Evolutionary conservation across 2,113 vertebrate species (phyloP), one percentile per base, ranked within the genome.

Genomic region (Centrocercus urophasianus): DNA sequence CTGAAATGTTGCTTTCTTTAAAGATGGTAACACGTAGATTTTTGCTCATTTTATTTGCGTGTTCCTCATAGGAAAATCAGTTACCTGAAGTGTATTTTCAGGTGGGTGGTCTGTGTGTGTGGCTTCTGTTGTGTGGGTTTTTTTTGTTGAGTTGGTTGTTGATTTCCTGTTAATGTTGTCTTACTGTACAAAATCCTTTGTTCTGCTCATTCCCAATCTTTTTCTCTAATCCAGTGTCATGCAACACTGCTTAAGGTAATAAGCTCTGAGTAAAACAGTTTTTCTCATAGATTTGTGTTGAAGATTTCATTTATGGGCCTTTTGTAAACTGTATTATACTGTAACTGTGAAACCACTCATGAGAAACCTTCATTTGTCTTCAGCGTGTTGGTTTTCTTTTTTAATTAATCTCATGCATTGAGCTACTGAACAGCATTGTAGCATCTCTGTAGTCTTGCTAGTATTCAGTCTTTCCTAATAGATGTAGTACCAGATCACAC

Each of bases 181-280:
- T 88, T 87, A 47, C 66, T 27, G 5, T 64, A 28, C 50, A 77
- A 50, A 89, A 86, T 80, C 54, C 75, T 88, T 90, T 90, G 40
- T 88, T 83, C n/a, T 81, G 7, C n/a, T 82, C 52, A 17, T 82
- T 81, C 22, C 17, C 8, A 32, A 57, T 64, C 47, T 88, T 70
- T 91, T 69, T 80, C 48, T 91, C 85, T 60, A 83, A 70, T 90
- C 45, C 66, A 10, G 30, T 92, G 73, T 82, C 43, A 73, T 84
- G 85, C 57, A 93, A 90, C 70, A 27, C 32, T 79, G 80, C 73
- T 93, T 94, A 83, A 82, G 61, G 83, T 83, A 95, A 94, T 89
- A 76, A 94, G n/a, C 65, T 86, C 61, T 78, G 66, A 27, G 48
- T 86, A 72, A 91, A 93, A 86, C 8, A 73, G 63, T 72, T 93